Conservation (phyloP, 2,888 invertebrate genomes). For the Aporophyla lueneburgensis region DNA sequence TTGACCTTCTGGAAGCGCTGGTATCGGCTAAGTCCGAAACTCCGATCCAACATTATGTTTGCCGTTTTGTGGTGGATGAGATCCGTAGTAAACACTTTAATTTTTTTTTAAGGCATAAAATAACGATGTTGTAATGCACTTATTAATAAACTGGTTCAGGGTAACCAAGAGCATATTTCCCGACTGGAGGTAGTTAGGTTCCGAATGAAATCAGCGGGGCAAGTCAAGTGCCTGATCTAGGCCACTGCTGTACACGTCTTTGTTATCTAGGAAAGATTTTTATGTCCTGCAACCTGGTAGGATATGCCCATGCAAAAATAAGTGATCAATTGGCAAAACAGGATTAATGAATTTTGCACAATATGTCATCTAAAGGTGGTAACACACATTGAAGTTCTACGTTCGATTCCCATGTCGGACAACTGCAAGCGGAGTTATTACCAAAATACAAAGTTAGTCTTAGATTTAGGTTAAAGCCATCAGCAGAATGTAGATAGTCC, state of each 20-base stretch:
- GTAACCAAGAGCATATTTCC: background rate
- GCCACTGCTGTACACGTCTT: background rate
- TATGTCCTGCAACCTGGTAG: background rate
- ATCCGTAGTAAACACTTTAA: background rate
- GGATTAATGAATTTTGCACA: background rate
- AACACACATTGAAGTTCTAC: too few relatives aligned
- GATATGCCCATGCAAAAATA: background rate
- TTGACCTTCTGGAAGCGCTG: slow-evolving; percentile 29
- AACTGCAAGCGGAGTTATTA: too few relatives aligned
- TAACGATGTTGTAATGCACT: background rate
- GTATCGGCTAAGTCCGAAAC: background rate
- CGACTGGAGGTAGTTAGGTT: background rate
- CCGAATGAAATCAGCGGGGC: background rate
- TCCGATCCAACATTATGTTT: background rate
- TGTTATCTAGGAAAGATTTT: background rate
- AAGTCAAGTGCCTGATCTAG: slow-evolving; percentile 1
- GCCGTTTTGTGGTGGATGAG: background rate
- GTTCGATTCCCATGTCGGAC: too few relatives aligned
- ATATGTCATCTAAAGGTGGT: background rate
- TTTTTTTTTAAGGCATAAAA: background rate
- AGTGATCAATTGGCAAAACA: background rate
- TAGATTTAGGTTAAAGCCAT: too few relatives aligned
- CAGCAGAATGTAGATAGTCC: too few relatives aligned
- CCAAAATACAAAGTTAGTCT: too few relatives aligned
- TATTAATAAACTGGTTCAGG: background rate